Percentiles rank a stretch among this genome's conserved stretches.
These are phyloP conservation scores for Orius insidiosus DNA, from an alignment of 1,140 invertebrate species.

Conservation along the genomic window DNA sequence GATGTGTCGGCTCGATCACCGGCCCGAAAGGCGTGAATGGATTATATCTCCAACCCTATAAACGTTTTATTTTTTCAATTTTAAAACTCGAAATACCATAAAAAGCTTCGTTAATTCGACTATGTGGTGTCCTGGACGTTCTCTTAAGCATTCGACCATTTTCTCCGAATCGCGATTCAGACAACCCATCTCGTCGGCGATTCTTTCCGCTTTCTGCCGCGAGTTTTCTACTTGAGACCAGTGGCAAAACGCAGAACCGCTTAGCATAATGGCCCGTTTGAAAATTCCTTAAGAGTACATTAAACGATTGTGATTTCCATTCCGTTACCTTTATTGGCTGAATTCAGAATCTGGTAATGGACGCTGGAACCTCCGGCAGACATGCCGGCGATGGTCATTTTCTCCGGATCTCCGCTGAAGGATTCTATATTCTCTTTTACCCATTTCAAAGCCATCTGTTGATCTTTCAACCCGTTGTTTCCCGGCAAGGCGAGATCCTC, in stretches of 20 bases:
- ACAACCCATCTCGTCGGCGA: slow-evolving; percentile 52
- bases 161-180: slow-evolving; percentile 32
- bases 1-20: slow-evolving; percentile 30
- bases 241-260: slow-evolving; percentile 49
- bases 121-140: slow-evolving; percentile 36
- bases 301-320: slow-evolving; percentile 18
- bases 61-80: background rate
- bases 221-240: slow-evolving; percentile 53
- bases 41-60: slow-evolving; percentile 32
- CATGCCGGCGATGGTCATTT: slow-evolving; percentile 33
- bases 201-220: slow-evolving; percentile 41
- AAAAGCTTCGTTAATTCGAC: slow-evolving; percentile 29
- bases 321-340: slow-evolving; percentile 18
- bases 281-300: slow-evolving; percentile 35
- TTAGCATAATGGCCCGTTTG: slow-evolving; percentile 54
- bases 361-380: slow-evolving; percentile 39
- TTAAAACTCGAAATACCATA: slow-evolving; percentile 23
- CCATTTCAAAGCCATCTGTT: slow-evolving; percentile 42
- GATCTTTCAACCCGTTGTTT: slow-evolving; percentile 47
- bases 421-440: slow-evolving; percentile 35
- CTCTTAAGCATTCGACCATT: slow-evolving; percentile 53
- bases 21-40: slow-evolving; percentile 45
- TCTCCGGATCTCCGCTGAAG: slow-evolving; percentile 40
- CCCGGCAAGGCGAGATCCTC: slow-evolving; percentile 35
- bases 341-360: slow-evolving; percentile 43